phyloP scores from a whole-genome alignment of 2,888 invertebrate species.

The Acanthosepion esculentum region DNA sequence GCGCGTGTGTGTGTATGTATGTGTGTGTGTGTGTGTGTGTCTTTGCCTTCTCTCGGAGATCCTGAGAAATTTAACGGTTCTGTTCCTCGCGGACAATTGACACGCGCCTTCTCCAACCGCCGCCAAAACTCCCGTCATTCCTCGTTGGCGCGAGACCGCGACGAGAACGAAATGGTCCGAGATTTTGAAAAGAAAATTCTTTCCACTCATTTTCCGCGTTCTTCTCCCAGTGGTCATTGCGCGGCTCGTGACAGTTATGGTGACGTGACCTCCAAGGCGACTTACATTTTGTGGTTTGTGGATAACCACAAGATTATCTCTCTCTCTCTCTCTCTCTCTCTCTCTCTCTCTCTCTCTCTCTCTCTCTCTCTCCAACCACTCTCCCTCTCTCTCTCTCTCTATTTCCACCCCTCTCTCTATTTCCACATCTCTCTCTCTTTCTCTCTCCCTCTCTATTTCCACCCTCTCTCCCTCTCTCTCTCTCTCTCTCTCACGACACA shows the following conservation, averaged over 20 bases:
- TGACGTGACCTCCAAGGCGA: background rate
- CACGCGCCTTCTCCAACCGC: background rate
- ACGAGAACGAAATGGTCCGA: background rate
- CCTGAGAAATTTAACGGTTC: background rate
- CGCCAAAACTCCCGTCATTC: background rate
- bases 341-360: too few species aligned
- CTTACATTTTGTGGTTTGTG: background rate
- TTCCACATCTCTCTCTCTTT: too few species aligned
- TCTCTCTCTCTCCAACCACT: too few species aligned
- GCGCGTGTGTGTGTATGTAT: too few species aligned
- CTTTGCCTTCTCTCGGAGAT: too few species aligned
- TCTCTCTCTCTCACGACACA: too few species aligned
- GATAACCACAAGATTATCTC: background rate
- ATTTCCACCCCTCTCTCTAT: too few species aligned
- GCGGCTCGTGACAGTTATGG: background rate
- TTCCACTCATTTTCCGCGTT: background rate
- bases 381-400: too few species aligned
- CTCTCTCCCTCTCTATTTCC: too few species aligned
- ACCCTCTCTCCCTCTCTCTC: too few species aligned
- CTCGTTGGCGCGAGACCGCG: background rate
- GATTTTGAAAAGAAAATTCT: constrained; percentile 33
- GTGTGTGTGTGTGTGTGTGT: too few species aligned
- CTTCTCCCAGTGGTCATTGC: background rate
- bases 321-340: too few species aligned
- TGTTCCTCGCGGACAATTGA: background rate